phyloP scores from a whole-genome alignment of 2,797 vertebrate genomes.

The Gymnoscopelus braueri region DNA sequence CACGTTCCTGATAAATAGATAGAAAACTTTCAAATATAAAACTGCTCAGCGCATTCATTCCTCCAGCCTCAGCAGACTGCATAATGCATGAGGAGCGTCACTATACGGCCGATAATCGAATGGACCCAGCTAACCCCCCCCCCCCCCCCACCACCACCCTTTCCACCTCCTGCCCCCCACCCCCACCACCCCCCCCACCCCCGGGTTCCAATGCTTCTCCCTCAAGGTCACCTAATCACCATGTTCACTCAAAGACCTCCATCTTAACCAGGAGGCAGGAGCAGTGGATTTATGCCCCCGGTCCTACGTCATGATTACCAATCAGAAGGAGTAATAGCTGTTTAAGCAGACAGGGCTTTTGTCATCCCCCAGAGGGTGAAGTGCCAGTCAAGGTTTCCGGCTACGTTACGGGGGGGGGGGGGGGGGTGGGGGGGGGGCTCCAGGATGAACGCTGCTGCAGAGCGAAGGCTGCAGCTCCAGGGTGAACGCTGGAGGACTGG shows the following conservation, averaged over 20 bases:
- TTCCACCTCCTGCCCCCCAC: constrained; percentile 22
- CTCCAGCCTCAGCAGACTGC: constrained; percentile 43
- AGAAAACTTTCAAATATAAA: neutral
- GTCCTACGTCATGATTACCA: constrained; percentile 80
- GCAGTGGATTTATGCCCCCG: constrained; percentile 71
- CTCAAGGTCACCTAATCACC: constrained; percentile 80
- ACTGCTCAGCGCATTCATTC: constrained; percentile 12
- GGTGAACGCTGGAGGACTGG: constrained; percentile 20
- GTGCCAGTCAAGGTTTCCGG: constrained; percentile 79
- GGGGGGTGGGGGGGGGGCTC: constrained; percentile 16
- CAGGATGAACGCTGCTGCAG: no score
- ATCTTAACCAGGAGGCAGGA: constrained; percentile 69
- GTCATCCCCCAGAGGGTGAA: constrained; percentile 73
- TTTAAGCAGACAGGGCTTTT: constrained; percentile 76
- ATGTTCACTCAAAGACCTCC: constrained; percentile 70
- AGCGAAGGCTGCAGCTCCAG: no score
- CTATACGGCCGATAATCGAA: constrained; percentile 74
- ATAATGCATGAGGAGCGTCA: constrained; percentile 76
- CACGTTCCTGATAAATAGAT: no score
- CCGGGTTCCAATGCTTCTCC: constrained; percentile 43
- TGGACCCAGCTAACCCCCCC: constrained; percentile 33
- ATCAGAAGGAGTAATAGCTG: constrained; percentile 80
- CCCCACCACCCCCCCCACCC: constrained; percentile 17
- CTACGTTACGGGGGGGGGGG: constrained; percentile 32
- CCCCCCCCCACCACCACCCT: constrained; percentile 29